A percentile compares a stretch with the other conserved stretches of the same genome.
phyloP scores from a whole-genome alignment of 1,140 invertebrate genomes.

The Drosophila tani region DNA sequence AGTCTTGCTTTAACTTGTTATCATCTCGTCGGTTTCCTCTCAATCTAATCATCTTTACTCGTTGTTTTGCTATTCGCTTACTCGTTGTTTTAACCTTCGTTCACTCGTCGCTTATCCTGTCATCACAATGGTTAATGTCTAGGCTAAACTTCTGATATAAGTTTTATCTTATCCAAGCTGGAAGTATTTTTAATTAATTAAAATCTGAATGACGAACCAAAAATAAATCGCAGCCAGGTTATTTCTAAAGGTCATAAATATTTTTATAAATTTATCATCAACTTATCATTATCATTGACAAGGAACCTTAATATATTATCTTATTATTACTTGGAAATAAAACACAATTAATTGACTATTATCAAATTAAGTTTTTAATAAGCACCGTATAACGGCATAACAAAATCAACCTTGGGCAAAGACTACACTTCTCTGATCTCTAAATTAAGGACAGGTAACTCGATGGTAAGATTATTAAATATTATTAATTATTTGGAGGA shows the following conservation, averaged over 20 bases:
- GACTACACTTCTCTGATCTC: not conserved
- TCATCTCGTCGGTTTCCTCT: too few relatives aligned
- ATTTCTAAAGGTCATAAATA: not conserved
- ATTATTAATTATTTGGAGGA: conserved; percentile 12
- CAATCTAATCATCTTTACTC: too few relatives aligned
- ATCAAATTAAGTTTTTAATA: conserved; percentile 8
- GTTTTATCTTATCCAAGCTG: not conserved
- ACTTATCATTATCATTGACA: not conserved
- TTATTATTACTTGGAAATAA: not conserved
- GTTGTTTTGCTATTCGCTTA: too few relatives aligned
- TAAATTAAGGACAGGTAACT: conserved; percentile 11
- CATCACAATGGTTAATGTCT: too few relatives aligned
- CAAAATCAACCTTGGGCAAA: not conserved
- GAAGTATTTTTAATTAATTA: not conserved
- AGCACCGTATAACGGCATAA: conserved; percentile 1
- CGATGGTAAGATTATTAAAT: conserved; percentile 2
- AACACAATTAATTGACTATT: not conserved
- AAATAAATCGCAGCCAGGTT: not conserved
- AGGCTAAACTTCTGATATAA: too few relatives aligned
- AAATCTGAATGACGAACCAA: not conserved
- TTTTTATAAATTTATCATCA: not conserved
- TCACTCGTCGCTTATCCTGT: not conserved
- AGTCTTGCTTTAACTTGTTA: too few relatives aligned
- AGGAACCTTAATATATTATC: too few relatives aligned
- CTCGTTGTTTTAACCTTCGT: not conserved